A percentile compares a stretch with the other conserved stretches of the same genome.
Conservation (phyloP, 2,113 vertebrate genomes). For the Brachyistius frenatus region DNA sequence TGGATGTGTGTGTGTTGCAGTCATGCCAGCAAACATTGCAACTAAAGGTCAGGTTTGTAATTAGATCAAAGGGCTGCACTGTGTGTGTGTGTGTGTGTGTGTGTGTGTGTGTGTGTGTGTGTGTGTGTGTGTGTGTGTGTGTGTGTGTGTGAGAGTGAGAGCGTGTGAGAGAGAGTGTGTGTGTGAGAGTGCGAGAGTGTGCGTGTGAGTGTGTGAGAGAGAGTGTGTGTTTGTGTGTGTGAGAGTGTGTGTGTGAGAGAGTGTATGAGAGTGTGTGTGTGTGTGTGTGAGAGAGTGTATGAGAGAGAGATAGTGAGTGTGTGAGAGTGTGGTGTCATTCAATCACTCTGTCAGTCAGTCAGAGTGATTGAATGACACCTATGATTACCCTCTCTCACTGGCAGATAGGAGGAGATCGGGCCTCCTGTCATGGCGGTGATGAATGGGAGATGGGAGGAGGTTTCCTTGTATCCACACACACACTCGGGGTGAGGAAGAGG, state of each 20-base stretch:
- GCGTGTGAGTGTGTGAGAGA: too few relatives aligned
- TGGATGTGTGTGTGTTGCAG: not conserved
- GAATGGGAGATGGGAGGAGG: conserved; percentile 46
- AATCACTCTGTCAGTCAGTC: conserved; percentile 8
- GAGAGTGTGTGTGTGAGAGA: not conserved
- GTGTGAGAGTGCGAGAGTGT: too few relatives aligned
- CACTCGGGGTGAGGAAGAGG: not conserved
- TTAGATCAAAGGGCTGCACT: conserved; percentile 54
- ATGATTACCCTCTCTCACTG: conserved; percentile 36
- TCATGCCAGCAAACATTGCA: conserved; percentile 49
- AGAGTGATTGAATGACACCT: conserved; percentile 55
- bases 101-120: not conserved
- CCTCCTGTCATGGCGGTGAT: conserved; percentile 55
- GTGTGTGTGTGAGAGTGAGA: too few relatives aligned
- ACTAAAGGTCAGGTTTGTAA: conserved; percentile 69
- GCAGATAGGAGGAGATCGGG: conserved; percentile 32
- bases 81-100: conserved; percentile 1
- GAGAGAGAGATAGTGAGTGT: not conserved
- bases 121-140: not conserved
- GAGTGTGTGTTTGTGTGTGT: not conserved
- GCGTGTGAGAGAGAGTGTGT: too few relatives aligned
- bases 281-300: not conserved
- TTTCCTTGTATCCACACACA: conserved; percentile 27
- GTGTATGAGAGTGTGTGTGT: not conserved
- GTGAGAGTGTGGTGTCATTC: not conserved